phyloP scores from a whole-genome alignment of 2,113 vertebrate species.

The Rhodinocichla rosea region DNA sequence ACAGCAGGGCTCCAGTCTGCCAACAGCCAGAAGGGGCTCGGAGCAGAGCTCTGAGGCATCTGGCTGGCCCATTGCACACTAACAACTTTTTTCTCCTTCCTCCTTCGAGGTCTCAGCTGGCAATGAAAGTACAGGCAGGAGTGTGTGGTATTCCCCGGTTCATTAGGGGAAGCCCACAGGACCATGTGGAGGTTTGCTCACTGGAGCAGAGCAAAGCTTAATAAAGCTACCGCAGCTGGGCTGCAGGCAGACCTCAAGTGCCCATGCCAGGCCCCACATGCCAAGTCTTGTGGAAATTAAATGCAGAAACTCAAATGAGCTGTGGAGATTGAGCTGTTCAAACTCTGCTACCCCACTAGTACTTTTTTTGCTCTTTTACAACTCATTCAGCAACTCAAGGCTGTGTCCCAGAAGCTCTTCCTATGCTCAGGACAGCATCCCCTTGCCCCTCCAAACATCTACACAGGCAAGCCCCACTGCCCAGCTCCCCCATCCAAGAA shows the following conservation, averaged over 20 bases:
- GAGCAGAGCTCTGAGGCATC: not conserved
- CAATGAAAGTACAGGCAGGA: not conserved
- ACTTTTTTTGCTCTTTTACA: not conserved
- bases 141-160: not conserved
- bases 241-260: not conserved
- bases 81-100: not conserved
- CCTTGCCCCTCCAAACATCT: not conserved
- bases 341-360: not conserved
- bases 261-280: not conserved
- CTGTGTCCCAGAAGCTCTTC: not conserved
- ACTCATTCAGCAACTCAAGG: not conserved
- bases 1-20: not conserved
- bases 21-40: not conserved
- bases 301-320: not conserved
- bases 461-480: not conserved
- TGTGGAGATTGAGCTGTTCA: not conserved
- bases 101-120: not conserved
- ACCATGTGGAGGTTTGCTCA: not conserved
- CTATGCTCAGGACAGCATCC: not conserved
- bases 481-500: not conserved
- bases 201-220: not conserved
- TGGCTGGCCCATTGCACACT: not conserved
- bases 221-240: not conserved
- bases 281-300: not conserved
- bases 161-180: not conserved